Conservation (phyloP, 1,140 invertebrate genomes). For the Drosophila azteca region DNA sequence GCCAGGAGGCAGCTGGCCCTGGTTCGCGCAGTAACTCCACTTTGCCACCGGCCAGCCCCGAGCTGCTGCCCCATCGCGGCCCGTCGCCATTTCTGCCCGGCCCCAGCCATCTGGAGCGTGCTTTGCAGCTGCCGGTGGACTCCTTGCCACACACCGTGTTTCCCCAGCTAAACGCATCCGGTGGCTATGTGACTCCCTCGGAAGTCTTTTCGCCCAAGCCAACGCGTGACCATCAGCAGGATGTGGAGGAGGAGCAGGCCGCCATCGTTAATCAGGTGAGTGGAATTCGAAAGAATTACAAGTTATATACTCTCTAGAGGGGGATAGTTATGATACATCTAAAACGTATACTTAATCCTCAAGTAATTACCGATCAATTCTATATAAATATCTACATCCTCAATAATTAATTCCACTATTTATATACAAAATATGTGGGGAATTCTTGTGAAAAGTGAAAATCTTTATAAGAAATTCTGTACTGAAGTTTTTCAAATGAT, state of each 20-base stretch:
- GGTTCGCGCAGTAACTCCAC: constrained; percentile 62
- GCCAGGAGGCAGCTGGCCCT: constrained; percentile 47
- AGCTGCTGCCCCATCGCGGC: constrained; percentile 67
- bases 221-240: constrained; percentile 83
- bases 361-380: not conserved
- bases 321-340: not conserved
- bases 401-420: no score
- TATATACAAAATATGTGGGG: no score
- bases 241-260: constrained; percentile 82
- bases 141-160: constrained; percentile 84
- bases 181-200: constrained; percentile 69
- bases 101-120: constrained; percentile 78
- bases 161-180: constrained; percentile 79
- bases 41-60: constrained; percentile 64
- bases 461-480: no score
- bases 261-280: constrained; percentile 84
- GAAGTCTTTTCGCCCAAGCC: constrained; percentile 72
- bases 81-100: constrained; percentile 81
- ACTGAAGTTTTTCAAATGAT: no score
- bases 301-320: not conserved
- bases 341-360: no score
- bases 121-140: constrained; percentile 74
- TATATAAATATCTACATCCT: no score
- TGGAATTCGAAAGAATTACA: not conserved
- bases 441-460: no score